phyloP scores from a whole-genome alignment of 2,797 vertebrate species.

The Vireo griseus region DNA sequence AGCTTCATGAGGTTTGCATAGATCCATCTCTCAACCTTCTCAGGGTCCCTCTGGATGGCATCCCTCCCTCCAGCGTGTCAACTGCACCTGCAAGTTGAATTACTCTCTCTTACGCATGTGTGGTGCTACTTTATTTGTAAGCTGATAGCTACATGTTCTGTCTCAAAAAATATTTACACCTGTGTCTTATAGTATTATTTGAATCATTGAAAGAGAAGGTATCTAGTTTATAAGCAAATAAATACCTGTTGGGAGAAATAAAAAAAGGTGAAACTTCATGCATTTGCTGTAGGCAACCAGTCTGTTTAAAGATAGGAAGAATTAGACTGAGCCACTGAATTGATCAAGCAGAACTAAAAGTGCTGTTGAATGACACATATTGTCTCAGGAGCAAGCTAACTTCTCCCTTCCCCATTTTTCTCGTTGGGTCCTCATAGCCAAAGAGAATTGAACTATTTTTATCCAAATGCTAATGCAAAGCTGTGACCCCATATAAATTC shows the following conservation, averaged over 20 bases:
- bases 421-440: background rate
- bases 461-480: slow-evolving; percentile 21
- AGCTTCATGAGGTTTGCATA: background rate
- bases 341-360: background rate
- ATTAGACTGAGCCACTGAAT: background rate
- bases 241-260: background rate
- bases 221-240: background rate
- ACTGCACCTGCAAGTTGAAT: background rate
- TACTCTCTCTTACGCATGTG: background rate
- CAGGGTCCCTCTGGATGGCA: background rate
- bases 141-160: background rate
- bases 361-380: background rate
- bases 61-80: background rate
- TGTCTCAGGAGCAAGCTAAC: background rate
- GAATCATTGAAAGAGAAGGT: background rate
- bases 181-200: background rate
- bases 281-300: background rate
- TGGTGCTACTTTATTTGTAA: background rate
- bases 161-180: background rate
- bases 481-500: background rate
- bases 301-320: background rate
- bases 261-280: background rate
- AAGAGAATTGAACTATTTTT: background rate
- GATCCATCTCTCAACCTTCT: background rate
- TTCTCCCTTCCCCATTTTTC: background rate